These are phyloP conservation scores for Leucophora obtusa DNA, from an alignment of 2,888 invertebrate species.

Conservation along the genomic window DNA sequence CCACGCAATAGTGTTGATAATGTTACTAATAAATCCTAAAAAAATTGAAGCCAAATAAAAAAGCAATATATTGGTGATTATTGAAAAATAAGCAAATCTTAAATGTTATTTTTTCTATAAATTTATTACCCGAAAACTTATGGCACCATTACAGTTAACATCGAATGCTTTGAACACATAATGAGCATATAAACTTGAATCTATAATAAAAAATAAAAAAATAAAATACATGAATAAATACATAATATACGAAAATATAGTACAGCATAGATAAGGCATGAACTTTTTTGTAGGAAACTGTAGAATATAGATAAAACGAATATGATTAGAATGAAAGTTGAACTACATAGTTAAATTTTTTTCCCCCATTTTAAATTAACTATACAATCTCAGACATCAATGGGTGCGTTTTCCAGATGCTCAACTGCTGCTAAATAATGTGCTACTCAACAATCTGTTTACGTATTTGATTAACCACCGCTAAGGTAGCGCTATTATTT, in stretches of 20 bases:
- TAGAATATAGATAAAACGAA: not conserved
- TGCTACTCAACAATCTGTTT: too few species aligned
- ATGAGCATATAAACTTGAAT: constrained; percentile 97
- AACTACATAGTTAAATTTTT: too few species aligned
- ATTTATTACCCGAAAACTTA: constrained; percentile 95
- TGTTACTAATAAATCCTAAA: constrained; percentile 95
- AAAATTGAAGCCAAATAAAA: constrained; percentile 58
- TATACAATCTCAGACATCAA: too few species aligned
- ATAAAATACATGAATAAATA: too few species aligned
- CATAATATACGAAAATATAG: not conserved
- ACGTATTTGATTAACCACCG: too few species aligned
- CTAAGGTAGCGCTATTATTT: too few species aligned
- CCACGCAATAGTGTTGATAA: constrained; percentile 95
- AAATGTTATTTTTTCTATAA: constrained; percentile 19
- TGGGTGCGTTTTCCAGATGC: too few species aligned
- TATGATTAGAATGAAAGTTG: not conserved
- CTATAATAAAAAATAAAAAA: constrained; percentile 82
- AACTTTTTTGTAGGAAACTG: not conserved
- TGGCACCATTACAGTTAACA: constrained; percentile 96
- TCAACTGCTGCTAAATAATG: too few species aligned
- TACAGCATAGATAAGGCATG: constrained; percentile 38
- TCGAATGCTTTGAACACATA: constrained; percentile 99
- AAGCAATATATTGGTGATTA: constrained; percentile 1
- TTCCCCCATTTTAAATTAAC: too few species aligned
- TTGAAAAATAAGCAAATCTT: constrained; percentile 23